Evolutionary conservation across 37 sponge, comb jelly and placozoan species (phyloP).

Genomic region (Tethya wilhelma): DNA sequence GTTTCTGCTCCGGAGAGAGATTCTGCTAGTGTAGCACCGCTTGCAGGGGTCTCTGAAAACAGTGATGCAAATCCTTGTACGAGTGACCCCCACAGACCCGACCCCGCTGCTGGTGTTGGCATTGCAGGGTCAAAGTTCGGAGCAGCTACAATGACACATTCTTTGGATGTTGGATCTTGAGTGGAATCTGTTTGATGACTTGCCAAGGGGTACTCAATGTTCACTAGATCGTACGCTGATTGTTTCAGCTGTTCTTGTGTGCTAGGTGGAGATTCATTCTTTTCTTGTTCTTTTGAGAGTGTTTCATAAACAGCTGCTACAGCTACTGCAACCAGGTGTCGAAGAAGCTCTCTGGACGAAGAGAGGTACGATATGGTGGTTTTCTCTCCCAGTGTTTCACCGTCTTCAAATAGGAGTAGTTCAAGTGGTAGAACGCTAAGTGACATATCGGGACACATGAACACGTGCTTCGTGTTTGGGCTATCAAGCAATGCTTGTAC

Average conservation of each 20-base stretch:
- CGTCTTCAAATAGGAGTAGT: slow-evolving; percentile 16
- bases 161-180: not conserved
- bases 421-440: slow-evolving; percentile 32
- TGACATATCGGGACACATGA: slow-evolving; percentile 34
- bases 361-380: slow-evolving; percentile 10
- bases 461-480: slow-evolving; percentile 8
- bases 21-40: not conserved
- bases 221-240: slow-evolving; percentile 3
- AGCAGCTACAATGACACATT: slow-evolving; percentile 32
- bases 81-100: not conserved
- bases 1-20: slow-evolving; percentile 1
- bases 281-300: slow-evolving; percentile 3
- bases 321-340: not conserved
- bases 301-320: not conserved
- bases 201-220: not conserved
- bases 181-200: not conserved
- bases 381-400: slow-evolving; percentile 11
- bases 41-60: slow-evolving; percentile 6
- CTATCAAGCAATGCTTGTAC: not conserved
- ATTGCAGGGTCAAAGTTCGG: slow-evolving; percentile 21
- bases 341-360: slow-evolving; percentile 25
- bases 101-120: not conserved
- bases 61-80: slow-evolving; percentile 14
- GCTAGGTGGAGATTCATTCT: not conserved
- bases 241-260: not conserved